Conservation (phyloP, 1,140 invertebrate species). For the Drosophila bifasciata region DNA sequence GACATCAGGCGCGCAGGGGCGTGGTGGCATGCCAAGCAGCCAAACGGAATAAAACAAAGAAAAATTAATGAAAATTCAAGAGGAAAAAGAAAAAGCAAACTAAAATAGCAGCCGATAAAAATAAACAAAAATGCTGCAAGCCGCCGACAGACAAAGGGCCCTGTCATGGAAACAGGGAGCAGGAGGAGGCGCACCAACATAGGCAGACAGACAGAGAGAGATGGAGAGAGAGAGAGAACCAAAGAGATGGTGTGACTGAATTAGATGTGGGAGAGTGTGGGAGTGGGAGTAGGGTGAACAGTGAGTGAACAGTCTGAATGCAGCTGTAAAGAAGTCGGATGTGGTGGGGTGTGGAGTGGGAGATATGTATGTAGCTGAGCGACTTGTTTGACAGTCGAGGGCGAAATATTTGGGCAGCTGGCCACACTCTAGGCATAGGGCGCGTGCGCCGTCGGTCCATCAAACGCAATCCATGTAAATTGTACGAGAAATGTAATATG, state of each 20-base stretch:
- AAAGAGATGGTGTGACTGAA: no score
- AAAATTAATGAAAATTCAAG: constrained; percentile 58
- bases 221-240: background rate
- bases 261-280: background rate
- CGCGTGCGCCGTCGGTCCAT: background rate
- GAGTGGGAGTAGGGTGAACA: background rate
- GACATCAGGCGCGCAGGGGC: constrained; percentile 24
- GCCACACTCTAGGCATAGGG: constrained; percentile 4
- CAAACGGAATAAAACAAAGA: constrained; percentile 42
- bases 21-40: constrained; percentile 45
- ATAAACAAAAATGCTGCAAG: constrained; percentile 64
- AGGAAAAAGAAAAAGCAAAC: constrained; percentile 51
- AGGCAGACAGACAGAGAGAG: constrained; percentile 16
- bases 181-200: background rate
- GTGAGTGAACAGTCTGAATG: background rate
- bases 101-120: constrained; percentile 71
- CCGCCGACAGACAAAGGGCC: constrained; percentile 67
- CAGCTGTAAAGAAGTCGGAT: constrained; percentile 33
- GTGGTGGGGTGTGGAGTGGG: no score
- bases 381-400: constrained; percentile 47
- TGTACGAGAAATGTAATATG: constrained; percentile 60
- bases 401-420: constrained; percentile 76
- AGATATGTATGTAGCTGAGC: constrained; percentile 1
- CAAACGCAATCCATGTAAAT: constrained; percentile 11
- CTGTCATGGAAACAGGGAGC: constrained; percentile 1